Conservation (phyloP, 2,888 invertebrate genomes). For the Allacma fusca region DNA sequence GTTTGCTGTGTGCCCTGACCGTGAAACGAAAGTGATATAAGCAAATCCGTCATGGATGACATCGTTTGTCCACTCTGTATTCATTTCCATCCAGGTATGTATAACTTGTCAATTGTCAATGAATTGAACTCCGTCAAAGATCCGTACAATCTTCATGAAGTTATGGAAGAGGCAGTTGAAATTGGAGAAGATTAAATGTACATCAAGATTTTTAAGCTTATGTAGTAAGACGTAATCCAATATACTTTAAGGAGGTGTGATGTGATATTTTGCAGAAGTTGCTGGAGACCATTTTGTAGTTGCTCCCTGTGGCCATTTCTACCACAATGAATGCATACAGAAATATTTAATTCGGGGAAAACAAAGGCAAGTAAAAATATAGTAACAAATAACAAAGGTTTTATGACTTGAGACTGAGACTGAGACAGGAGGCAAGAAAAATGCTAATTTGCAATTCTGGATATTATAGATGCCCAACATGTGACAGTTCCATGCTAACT, state of each 20-base stretch:
- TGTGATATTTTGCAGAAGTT: slow-evolving; percentile 49
- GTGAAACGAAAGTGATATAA: background rate
- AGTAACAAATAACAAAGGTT: too few species aligned
- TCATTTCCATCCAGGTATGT: slow-evolving; percentile 58
- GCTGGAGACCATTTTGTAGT: slow-evolving; percentile 59
- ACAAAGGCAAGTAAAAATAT: slow-evolving; percentile 23
- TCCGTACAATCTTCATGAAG: too few species aligned
- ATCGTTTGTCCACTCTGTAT: slow-evolving; percentile 56
- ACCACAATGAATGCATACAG: slow-evolving; percentile 49
- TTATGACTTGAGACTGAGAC: too few species aligned
- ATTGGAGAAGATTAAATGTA: too few species aligned
- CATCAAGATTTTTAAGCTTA: too few species aligned
- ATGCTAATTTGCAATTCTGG: too few species aligned
- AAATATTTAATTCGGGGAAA: slow-evolving; percentile 36
- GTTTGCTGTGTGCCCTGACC: background rate
- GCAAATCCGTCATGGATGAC: slow-evolving; percentile 37
- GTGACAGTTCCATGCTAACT: slow-evolving; percentile 50
- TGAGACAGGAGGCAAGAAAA: too few species aligned
- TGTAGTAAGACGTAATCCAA: too few species aligned
- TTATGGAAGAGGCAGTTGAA: too few species aligned
- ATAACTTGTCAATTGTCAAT: background rate
- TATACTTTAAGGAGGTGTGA: background rate
- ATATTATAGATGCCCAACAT: slow-evolving; percentile 60
- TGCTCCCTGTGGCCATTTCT: slow-evolving; percentile 57
- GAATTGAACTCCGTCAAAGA: too few species aligned